Conservation (phyloP, 2,113 vertebrate species). For the Fregata magnificens region DNA sequence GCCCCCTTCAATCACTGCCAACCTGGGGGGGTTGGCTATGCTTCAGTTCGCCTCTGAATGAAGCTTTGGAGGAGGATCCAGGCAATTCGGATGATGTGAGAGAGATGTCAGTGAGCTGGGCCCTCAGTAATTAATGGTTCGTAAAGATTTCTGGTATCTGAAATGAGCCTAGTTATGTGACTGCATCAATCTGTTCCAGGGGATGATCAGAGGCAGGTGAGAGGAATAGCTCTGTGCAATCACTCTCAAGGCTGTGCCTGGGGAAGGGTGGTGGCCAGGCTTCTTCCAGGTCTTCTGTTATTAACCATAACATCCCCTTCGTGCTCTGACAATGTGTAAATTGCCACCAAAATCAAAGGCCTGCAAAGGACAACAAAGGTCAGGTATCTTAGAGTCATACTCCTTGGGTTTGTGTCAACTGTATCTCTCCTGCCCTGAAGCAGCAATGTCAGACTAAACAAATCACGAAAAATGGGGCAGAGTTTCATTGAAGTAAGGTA, state of each 20-base stretch:
- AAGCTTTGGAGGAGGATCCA: not conserved
- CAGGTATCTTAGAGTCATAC: not conserved
- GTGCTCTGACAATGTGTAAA: not conserved
- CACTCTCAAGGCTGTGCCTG: not conserved
- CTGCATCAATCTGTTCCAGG: slow-evolving; percentile 5
- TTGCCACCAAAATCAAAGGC: not conserved
- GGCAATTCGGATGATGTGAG: not conserved
- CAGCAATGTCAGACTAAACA: not conserved
- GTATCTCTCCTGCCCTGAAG: not conserved
- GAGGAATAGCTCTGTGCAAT: not conserved
- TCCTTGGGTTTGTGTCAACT: not conserved
- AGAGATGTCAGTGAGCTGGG: not conserved
- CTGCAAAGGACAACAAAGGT: not conserved
- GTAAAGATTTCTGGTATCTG: not conserved
- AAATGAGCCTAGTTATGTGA: not conserved
- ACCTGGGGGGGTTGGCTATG: not conserved
- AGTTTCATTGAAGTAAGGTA: not conserved
- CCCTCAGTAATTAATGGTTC: not conserved
- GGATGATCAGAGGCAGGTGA: not conserved
- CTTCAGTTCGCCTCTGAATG: not conserved
- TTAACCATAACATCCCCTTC: not conserved
- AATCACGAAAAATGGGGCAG: not conserved
- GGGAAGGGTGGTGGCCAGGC: not conserved
- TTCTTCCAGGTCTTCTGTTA: not conserved
- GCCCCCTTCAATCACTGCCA: not conserved